Percentiles rank a stretch among this genome's conserved stretches.
Evolutionary conservation across 2,797 vertebrate species (phyloP).

Genomic region (Uromys caudimaculatus): DNA sequence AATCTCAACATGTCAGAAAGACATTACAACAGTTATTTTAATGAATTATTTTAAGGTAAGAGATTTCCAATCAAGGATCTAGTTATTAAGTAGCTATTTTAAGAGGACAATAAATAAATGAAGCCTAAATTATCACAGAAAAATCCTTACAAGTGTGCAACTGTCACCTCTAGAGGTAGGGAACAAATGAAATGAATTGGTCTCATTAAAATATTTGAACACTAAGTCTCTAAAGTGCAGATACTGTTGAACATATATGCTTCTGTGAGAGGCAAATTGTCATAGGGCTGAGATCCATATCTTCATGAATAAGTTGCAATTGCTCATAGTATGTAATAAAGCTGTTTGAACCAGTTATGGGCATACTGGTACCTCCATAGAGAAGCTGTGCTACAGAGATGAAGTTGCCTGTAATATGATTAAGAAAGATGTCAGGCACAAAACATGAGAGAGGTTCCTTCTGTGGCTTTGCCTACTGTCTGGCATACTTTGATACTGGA

Average conservation of each 20-base stretch:
- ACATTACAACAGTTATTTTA: background rate
- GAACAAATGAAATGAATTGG: background rate
- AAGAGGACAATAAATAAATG: background rate
- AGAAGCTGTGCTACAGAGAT: background rate
- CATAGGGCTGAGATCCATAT: background rate
- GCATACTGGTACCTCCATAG: background rate
- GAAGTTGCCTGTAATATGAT: background rate
- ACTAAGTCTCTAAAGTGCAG: background rate
- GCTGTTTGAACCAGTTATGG: no score
- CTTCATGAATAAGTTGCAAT: rapidly evolving
- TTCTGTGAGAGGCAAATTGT: background rate
- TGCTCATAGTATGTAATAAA: no score
- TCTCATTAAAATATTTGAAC: background rate
- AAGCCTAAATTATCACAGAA: background rate
- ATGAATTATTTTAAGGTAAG: background rate
- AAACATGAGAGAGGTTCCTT: background rate
- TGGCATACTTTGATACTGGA: no score
- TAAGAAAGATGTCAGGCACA: background rate
- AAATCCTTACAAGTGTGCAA: background rate
- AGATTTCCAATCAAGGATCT: background rate
- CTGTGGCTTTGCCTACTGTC: rapidly evolving
- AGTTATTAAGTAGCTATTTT: background rate
- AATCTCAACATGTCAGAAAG: background rate
- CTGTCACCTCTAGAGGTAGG: background rate
- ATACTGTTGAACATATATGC: rapidly evolving